Evolutionary conservation across 1,140 invertebrate genomes (phyloP).

Genomic region (Whitmania pigra): DNA sequence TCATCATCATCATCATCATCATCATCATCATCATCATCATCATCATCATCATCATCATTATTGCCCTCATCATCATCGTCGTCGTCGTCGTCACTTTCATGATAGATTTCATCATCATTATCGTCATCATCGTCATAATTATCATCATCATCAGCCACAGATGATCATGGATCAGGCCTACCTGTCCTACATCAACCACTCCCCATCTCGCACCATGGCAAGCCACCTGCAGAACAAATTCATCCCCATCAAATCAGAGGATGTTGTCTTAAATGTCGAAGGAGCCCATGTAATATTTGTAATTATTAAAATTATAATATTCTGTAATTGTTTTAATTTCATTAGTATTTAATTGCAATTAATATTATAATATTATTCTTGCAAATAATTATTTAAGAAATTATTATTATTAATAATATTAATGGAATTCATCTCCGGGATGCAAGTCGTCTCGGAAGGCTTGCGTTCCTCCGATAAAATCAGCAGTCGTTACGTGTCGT

Average conservation of each 20-base stretch:
- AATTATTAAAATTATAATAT: not conserved
- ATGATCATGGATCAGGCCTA: conserved; percentile 77
- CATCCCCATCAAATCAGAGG: conserved; percentile 18
- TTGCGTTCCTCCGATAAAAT: no score
- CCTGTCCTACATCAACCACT: conserved; percentile 45
- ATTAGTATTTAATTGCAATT: no score
- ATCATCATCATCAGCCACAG: conserved; percentile 53
- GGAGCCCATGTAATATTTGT: not conserved
- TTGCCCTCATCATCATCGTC: no score
- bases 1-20: not conserved
- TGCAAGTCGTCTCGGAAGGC: no score
- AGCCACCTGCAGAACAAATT: conserved; percentile 13
- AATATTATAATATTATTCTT: no score
- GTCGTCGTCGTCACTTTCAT: not conserved
- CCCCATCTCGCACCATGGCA: conserved; percentile 24
- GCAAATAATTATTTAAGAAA: no score
- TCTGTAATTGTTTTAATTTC: not conserved
- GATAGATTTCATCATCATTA: not conserved
- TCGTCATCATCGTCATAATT: conserved; percentile 1
- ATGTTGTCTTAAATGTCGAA: not conserved
- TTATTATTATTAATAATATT: no score
- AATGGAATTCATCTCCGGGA: no score
- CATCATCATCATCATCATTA: not conserved
- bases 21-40: not conserved
- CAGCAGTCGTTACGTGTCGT: no score